Conservation (phyloP, 2,113 vertebrate species). For the Ageneiosus marmoratus region DNA sequence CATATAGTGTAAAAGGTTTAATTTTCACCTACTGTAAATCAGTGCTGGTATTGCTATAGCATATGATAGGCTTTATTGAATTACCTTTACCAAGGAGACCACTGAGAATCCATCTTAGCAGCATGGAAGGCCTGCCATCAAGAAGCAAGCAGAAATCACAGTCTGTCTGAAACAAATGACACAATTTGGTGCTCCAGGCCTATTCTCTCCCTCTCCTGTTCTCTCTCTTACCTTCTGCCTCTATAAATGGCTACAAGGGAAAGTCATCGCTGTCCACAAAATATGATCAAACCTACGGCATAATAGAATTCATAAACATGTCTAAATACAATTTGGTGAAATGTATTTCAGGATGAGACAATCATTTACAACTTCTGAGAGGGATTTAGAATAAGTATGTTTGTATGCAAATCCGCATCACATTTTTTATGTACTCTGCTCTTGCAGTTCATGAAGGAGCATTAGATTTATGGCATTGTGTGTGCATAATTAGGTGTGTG, state of each 20-base stretch:
- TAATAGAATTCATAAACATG: constrained; percentile 97
- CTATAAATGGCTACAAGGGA: constrained; percentile 78
- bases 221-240: constrained; percentile 50
- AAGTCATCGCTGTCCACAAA: constrained; percentile 87
- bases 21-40: constrained; percentile 42
- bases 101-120: constrained; percentile 71
- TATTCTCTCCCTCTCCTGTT: constrained; percentile 61
- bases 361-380: constrained; percentile 94
- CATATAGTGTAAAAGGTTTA: constrained; percentile 24
- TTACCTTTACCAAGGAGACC: constrained; percentile 66
- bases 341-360: constrained; percentile 95
- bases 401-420: constrained; percentile 85
- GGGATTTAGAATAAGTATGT: constrained; percentile 87
- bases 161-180: constrained; percentile 81
- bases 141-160: constrained; percentile 73
- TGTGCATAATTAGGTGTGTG: constrained; percentile 75
- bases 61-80: constrained; percentile 73
- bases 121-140: constrained; percentile 73
- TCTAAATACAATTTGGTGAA: constrained; percentile 96
- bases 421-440: constrained; percentile 89
- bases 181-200: constrained; percentile 85
- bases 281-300: constrained; percentile 85
- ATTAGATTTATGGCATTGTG: constrained; percentile 86
- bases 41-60: constrained; percentile 46
- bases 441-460: constrained; percentile 89